Percentiles rank a stretch among this genome's conserved stretches.
These are phyloP conservation scores for Sebastes elongatus DNA, from an alignment of 2,797 vertebrate species.

Conservation along the genomic window DNA sequence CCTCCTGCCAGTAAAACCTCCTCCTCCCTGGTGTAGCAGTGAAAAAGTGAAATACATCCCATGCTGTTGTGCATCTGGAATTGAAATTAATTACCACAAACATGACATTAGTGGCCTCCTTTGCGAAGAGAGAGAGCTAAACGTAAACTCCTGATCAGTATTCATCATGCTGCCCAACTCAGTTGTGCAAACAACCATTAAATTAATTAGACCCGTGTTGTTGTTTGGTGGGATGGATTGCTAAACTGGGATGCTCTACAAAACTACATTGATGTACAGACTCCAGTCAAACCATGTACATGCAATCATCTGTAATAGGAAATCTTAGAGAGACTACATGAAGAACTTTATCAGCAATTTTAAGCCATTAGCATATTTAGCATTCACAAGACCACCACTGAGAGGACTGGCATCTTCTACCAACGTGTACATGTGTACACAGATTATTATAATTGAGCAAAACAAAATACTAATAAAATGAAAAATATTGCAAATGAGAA, in stretches of 20 bases:
- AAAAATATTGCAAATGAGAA: neutral
- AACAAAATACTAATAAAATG: neutral
- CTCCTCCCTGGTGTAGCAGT: neutral
- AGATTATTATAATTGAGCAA: neutral
- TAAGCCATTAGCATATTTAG: neutral
- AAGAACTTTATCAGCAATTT: neutral
- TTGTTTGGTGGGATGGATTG: constrained; percentile 40
- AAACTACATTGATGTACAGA: constrained; percentile 24
- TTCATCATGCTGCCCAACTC: constrained; percentile 44
- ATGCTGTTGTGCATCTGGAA: constrained; percentile 12
- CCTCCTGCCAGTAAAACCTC: constrained; percentile 25
- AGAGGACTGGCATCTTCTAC: neutral
- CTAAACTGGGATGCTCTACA: constrained; percentile 42
- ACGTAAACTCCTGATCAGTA: constrained; percentile 58
- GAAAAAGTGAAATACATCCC: constrained; percentile 11
- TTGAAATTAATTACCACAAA: constrained; percentile 34
- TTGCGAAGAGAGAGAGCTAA: constrained; percentile 11
- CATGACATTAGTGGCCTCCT: constrained; percentile 22
- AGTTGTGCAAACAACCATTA: constrained; percentile 55
- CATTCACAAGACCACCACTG: neutral
- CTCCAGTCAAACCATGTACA: constrained; percentile 2
- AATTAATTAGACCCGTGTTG: constrained; percentile 62
- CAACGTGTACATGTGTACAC: neutral
- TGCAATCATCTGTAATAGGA: neutral
- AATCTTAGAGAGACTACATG: neutral